These are phyloP conservation scores for Magallana nippona DNA, from an alignment of 2,888 invertebrate species.

Conservation along the genomic window DNA sequence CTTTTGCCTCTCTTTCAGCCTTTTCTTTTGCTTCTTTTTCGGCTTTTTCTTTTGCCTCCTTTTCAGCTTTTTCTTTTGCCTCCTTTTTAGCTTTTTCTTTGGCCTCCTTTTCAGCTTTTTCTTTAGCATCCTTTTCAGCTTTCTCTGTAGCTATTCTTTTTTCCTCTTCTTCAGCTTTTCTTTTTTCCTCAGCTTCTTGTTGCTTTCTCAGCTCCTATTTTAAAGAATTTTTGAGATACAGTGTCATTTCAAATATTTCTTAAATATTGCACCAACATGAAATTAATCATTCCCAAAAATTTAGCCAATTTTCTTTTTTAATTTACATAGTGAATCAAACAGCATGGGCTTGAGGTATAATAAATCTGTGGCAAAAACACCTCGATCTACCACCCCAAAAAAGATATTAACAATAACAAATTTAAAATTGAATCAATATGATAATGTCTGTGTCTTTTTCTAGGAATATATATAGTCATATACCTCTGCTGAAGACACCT, in stretches of 20 bases:
- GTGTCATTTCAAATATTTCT: background rate
- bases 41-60: background rate
- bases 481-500: conserved; percentile 12
- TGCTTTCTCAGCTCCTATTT: conserved; percentile 8
- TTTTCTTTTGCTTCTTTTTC: conserved; percentile 9
- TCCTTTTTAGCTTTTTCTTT: background rate
- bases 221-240: background rate
- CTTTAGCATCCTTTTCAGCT: conserved; percentile 1
- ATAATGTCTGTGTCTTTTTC: too few relatives aligned
- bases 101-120: conserved; percentile 22
- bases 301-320: too few relatives aligned
- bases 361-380: too few relatives aligned
- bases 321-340: too few relatives aligned
- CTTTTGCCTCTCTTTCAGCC: conserved; percentile 19
- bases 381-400: too few relatives aligned
- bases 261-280: too few relatives aligned
- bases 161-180: conserved; percentile 35
- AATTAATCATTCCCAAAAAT: too few relatives aligned
- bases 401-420: too few relatives aligned
- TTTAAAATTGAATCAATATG: too few relatives aligned
- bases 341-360: too few relatives aligned
- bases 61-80: background rate
- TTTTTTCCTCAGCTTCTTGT: background rate
- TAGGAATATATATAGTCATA: too few relatives aligned
- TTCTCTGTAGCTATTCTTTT: conserved; percentile 36